Conservation (phyloP, 2,113 vertebrate genomes). For the Oreocharis arfaki region DNA sequence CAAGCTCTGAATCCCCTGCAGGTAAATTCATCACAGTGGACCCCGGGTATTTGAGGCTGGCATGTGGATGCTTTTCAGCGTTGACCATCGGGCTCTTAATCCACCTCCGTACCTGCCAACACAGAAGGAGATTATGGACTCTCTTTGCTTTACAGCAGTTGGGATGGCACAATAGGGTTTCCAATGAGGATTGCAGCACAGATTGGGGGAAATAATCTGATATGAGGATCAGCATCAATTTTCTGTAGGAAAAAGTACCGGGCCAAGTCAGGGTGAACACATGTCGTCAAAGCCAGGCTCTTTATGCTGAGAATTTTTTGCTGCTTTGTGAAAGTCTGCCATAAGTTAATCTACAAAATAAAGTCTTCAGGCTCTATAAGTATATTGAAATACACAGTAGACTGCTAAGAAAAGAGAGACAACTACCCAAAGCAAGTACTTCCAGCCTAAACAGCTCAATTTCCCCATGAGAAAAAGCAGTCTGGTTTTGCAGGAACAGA, state of each 20-base stretch:
- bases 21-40: slow-evolving; percentile 74
- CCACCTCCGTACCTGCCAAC: slow-evolving; percentile 88
- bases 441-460: background rate
- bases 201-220: background rate
- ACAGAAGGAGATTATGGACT: background rate
- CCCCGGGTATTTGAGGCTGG: slow-evolving; percentile 78
- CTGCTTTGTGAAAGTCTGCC: background rate
- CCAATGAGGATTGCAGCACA: background rate
- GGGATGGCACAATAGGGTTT: background rate
- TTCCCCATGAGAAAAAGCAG: background rate
- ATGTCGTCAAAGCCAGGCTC: background rate
- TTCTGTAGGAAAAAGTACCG: background rate
- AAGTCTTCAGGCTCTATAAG: background rate
- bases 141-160: background rate
- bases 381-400: background rate
- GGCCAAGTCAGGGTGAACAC: background rate
- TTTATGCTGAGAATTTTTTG: background rate
- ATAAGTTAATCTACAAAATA: background rate
- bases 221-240: background rate
- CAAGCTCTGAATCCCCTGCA: slow-evolving; percentile 77
- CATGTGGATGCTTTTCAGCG: slow-evolving; percentile 83
- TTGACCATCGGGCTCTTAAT: slow-evolving; percentile 89
- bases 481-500: background rate
- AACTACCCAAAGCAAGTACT: background rate
- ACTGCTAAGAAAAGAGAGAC: background rate